phyloP scores from a whole-genome alignment of 92 coral and sea anemone species.

The Epizoanthus scotinus region DNA sequence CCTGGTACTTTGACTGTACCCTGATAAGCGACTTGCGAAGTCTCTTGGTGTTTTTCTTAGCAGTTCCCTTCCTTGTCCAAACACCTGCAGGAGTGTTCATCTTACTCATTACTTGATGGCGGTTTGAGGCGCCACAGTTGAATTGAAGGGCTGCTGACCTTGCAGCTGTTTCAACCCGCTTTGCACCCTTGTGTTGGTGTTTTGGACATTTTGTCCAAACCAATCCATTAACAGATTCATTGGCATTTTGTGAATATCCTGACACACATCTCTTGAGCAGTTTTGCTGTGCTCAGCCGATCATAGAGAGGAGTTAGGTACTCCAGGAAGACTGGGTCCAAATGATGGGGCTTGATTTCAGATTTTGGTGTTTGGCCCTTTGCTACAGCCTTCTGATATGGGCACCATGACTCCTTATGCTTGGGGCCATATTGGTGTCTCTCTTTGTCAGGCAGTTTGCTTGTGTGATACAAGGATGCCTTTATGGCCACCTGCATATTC shows the following conservation, averaged over 20 bases:
- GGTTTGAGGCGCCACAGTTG: conserved; percentile 32
- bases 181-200: conserved; percentile 36
- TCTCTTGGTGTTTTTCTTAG: conserved; percentile 30
- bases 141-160: conserved; percentile 30
- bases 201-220: conserved; percentile 46
- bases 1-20: neutral
- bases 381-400: conserved; percentile 20
- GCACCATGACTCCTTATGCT: conserved; percentile 39
- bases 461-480: too few species aligned
- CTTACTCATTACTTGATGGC: conserved; percentile 28
- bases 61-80: conserved; percentile 35
- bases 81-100: conserved; percentile 41
- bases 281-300: conserved; percentile 31
- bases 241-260: conserved; percentile 41
- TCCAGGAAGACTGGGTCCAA: conserved; percentile 38
- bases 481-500: conserved; percentile 32
- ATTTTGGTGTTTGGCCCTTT: conserved; percentile 1
- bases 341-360: conserved; percentile 32
- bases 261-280: conserved; percentile 42
- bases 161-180: conserved; percentile 41
- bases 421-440: conserved; percentile 46
- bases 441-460: conserved; percentile 37
- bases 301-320: conserved; percentile 27
- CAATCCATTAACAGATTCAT: conserved; percentile 38
- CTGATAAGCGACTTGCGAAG: conserved; percentile 16